These are phyloP conservation scores for Meloidogyne floridensis DNA, from an alignment of 1,140 invertebrate genomes.

Conservation along the genomic window DNA sequence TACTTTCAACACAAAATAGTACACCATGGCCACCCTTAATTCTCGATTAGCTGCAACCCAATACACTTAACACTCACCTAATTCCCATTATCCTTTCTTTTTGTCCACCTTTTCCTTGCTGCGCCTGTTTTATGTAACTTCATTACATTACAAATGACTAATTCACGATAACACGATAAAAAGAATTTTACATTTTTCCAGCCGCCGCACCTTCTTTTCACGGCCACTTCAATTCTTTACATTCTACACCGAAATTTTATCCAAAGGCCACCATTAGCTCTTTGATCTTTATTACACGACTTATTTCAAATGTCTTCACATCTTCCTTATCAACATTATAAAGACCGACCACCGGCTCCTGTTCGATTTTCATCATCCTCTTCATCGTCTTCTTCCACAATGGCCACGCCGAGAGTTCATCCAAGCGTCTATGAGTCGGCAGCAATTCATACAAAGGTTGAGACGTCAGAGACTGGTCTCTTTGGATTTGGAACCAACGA, in stretches of 20 bases:
- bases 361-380: conserved; percentile 33
- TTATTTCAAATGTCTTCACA: conserved; percentile 3
- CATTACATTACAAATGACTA: conserved; percentile 2
- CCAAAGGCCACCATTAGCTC: background rate
- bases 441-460: background rate
- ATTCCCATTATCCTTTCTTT: background rate
- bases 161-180: background rate
- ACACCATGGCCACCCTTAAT: background rate
- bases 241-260: background rate
- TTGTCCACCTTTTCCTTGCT: background rate
- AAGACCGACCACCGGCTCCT: conserved; percentile 13
- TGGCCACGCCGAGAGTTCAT: conserved; percentile 22
- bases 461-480: background rate
- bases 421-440: conserved; percentile 6
- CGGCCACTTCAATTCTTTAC: background rate
- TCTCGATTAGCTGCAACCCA: background rate
- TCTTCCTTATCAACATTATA: conserved; percentile 4
- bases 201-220: background rate
- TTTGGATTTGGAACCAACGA: conserved; percentile 35
- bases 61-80: background rate
- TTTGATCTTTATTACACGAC: background rate
- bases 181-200: background rate
- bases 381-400: conserved; percentile 23
- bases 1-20: background rate
- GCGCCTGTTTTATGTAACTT: background rate